Conservation (phyloP, 1,140 invertebrate species). For the Brachionus sp. region DNA sequence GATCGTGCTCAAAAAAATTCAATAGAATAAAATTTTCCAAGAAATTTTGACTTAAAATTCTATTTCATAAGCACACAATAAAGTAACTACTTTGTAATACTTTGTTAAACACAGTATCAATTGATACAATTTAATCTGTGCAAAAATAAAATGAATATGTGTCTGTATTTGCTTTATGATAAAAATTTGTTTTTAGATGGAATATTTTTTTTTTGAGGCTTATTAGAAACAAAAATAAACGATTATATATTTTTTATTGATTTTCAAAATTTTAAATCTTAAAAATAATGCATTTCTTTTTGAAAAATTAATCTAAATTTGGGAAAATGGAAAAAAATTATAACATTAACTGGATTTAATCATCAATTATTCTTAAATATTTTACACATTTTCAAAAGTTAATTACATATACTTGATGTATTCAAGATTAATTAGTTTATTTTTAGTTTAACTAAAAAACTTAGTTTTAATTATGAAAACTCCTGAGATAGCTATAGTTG, state of each 20-base stretch:
- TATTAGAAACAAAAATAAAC: background rate
- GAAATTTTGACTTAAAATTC: too few species aligned
- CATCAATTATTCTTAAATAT: background rate
- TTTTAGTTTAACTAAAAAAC: conserved; percentile 19
- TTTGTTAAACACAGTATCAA: too few species aligned
- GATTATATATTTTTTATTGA: background rate
- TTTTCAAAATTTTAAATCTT: background rate
- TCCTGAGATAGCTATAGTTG: background rate
- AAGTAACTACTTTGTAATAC: too few species aligned
- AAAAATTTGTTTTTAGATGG: too few species aligned
- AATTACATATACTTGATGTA: conserved; percentile 39
- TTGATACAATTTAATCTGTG: too few species aligned
- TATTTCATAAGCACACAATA: too few species aligned
- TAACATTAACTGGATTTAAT: background rate
- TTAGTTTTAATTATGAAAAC: background rate
- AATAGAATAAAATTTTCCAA: too few species aligned
- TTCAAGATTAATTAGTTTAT: background rate
- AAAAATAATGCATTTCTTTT: background rate
- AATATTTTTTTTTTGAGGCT: too few species aligned
- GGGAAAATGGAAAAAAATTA: background rate
- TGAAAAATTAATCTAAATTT: background rate
- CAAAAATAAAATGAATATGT: too few species aligned
- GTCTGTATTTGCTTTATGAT: too few species aligned
- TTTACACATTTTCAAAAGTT: background rate
- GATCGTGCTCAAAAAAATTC: too few species aligned